phyloP scores from a whole-genome alignment of 2,888 invertebrate genomes.

The Caradrina kadenii region DNA sequence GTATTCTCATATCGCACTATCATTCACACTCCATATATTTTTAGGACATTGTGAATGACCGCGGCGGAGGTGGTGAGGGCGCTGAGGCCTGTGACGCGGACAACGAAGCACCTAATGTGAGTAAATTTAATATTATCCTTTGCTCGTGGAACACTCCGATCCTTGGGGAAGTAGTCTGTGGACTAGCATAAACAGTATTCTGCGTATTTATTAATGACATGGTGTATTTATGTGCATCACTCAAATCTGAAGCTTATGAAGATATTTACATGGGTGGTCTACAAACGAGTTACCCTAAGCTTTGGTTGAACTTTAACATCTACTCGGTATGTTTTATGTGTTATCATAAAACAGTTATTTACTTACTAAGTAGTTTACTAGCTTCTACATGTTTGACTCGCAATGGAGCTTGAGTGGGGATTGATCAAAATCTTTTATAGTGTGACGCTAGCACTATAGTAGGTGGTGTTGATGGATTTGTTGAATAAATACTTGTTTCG shows the following conservation, averaged over 20 bases:
- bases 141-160: not conserved
- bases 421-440: constrained; percentile 37
- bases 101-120: constrained; percentile 78
- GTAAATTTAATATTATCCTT: constrained; percentile 50
- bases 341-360: constrained; percentile 14
- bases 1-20: not conserved
- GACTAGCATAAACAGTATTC: too few species aligned
- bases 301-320: constrained; percentile 6
- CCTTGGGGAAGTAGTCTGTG: too few species aligned
- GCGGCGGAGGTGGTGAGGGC: constrained; percentile 84
- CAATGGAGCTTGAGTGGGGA: constrained; percentile 14
- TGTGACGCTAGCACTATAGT: constrained; percentile 15
- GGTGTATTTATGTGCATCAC: not conserved
- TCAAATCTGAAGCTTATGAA: not conserved
- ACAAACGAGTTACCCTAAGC: not conserved
- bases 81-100: constrained; percentile 71
- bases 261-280: not conserved
- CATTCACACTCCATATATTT: constrained; percentile 42
- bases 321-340: not conserved
- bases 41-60: constrained; percentile 86
- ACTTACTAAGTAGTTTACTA: constrained; percentile 24
- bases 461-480: constrained; percentile 25
- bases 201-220: too few species aligned
- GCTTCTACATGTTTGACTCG: constrained; percentile 6
- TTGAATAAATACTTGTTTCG: not conserved